These are phyloP conservation scores for Seriola quinqueradiata DNA, from an alignment of 2,113 vertebrate genomes.

Conservation along the genomic window DNA sequence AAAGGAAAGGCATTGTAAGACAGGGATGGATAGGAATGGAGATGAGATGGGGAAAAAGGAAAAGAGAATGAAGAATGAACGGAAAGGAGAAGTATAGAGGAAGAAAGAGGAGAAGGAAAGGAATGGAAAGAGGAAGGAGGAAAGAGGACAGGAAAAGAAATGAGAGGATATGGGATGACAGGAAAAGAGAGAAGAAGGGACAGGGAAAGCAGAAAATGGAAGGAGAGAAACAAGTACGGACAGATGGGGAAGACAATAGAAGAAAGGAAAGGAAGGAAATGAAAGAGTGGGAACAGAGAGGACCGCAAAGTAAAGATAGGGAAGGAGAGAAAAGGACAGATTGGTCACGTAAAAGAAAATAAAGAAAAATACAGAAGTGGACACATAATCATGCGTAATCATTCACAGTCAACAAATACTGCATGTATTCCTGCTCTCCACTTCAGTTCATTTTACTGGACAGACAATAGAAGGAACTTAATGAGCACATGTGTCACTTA, in stretches of 20 bases:
- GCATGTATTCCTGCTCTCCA: conserved; percentile 31
- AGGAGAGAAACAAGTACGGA: no score
- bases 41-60: neutral
- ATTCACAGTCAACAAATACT: conserved; percentile 46
- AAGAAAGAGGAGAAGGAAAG: no score
- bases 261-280: neutral
- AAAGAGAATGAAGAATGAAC: neutral
- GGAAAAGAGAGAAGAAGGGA: neutral
- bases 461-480: conserved; percentile 58
- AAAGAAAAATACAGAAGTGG: neutral
- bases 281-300: neutral
- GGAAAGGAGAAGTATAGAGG: neutral
- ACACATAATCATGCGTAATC: conserved; percentile 28
- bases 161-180: neutral
- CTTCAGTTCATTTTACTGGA: conserved; percentile 56
- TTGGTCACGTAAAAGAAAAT: neutral
- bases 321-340: neutral
- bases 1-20: conserved; percentile 8
- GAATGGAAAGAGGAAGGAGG: no score
- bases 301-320: neutral
- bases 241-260: no score
- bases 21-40: neutral
- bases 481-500: conserved; percentile 63
- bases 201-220: neutral
- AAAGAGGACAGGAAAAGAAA: neutral